Base-by-base conservation (phyloP, 2,797 vertebrate genomes). In the Zenarchopterus dispar region DNA sequence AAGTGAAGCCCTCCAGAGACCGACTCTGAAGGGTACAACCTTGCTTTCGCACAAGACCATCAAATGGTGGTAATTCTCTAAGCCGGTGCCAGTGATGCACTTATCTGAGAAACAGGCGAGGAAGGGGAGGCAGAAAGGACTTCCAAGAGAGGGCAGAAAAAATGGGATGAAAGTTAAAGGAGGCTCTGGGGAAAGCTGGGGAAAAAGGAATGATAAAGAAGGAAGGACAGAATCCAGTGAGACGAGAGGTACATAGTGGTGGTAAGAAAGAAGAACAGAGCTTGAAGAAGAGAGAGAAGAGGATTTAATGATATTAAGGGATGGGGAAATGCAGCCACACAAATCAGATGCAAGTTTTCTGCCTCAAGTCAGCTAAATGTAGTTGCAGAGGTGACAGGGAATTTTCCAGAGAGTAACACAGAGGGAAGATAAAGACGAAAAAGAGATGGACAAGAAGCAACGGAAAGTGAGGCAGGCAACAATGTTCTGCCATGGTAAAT, bases 21-120 rank as follows among this genome's bases (percentile, higher is more conserved):
- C 0, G 1, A 56, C 77, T 79, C 63, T 82, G 81, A 78, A 74
- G 75, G 71, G 70, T 84, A 73, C 78, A 71, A 78, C 70, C 82
- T 56, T 57, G 8, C 71, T 56, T 78, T 71, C 68, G 65, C 79
- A 81, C 76, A 67, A 72, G 62, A 73, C 60, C 75, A 81, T 84
- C 60, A 73, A 57, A 84, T 52, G 8, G 23, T 41, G 4, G 50
- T 56, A 52, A 51, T 41, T 71, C 77, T 78, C 64, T 23, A 81
- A 78, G 73, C 19, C 22, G 33, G 42, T 76, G 72, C 46, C 55
- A 80, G 71, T 81, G 74, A 80, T 64, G 82, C 82, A 81, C 71
- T 80, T 79, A 83, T 84, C 81, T 73, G 71, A 85, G 78, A 47
- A 77, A 74, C 65, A 52, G 65, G 80, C 59, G 59, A 46, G 62